Percentiles rank a stretch among this genome's conserved stretches.
Evolutionary conservation across 2,888 invertebrate species (phyloP).

Genomic region (Epistrophe eligans): DNA sequence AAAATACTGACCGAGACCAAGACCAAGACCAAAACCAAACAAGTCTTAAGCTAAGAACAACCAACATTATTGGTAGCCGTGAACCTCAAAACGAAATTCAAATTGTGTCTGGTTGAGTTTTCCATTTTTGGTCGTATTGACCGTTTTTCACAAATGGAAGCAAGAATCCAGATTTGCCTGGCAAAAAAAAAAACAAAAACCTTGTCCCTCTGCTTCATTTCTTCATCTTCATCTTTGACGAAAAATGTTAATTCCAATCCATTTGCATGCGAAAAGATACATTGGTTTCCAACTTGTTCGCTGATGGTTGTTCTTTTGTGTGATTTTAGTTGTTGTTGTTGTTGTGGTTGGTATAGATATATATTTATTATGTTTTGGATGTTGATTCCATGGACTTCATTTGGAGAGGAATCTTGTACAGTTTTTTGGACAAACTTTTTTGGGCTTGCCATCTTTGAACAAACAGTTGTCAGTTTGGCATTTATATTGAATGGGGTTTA

Average conservation of each 20-base stretch:
- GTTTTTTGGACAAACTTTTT: slow-evolving; percentile 24
- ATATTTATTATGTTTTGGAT: background rate
- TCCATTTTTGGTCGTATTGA: slow-evolving; percentile 65
- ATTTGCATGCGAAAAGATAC: slow-evolving; percentile 62
- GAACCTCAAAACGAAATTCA: slow-evolving; percentile 66
- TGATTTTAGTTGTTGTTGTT: slow-evolving; percentile 36
- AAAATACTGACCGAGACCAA: background rate
- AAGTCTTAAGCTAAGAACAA: background rate
- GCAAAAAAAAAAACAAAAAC: too few relatives aligned
- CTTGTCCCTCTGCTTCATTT: background rate
- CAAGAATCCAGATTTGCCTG: slow-evolving; percentile 50
- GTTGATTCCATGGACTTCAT: slow-evolving; percentile 41
- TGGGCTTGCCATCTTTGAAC: slow-evolving; percentile 56
- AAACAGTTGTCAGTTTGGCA: slow-evolving; percentile 59
- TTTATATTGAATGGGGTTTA: slow-evolving; percentile 49
- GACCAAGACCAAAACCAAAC: background rate
- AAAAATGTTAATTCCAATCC: slow-evolving; percentile 23
- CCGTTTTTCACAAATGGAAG: slow-evolving; percentile 64
- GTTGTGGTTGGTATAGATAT: background rate
- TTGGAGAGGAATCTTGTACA: slow-evolving; percentile 59
- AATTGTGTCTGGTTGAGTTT: slow-evolving; percentile 65
- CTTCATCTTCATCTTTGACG: background rate
- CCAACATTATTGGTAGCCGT: slow-evolving; percentile 44
- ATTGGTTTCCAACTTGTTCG: slow-evolving; percentile 59
- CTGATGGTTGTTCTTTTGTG: slow-evolving; percentile 60